Evolutionary conservation across 2,797 vertebrate species (phyloP), one percentile per base, ranked within the genome.

Genomic region (Carcharodon carcharias): DNA sequence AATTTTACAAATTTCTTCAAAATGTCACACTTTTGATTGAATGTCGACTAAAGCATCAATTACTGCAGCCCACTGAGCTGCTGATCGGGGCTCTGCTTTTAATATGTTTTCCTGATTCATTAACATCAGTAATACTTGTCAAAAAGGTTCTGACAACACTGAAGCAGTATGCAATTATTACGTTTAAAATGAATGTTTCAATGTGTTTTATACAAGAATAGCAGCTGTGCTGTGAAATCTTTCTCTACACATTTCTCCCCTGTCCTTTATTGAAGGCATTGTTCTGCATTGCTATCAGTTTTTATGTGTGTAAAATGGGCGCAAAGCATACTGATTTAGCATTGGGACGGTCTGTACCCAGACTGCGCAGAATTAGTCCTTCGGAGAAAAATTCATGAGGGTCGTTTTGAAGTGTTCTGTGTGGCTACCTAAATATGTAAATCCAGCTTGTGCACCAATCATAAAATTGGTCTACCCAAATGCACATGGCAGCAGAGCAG

Each of bases 61-160:
- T 45, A 93, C 61, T 67, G n/a, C 91, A 93, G 61, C 91, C 61
- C 61, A 40, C 91, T 26, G 23, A 45, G 18, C 63, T 93, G n/a
- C 61, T 45, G 91, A 45, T 63, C 11, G 3, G 8, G n/a, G 91
- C 61, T 93, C n/a, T 67, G 89, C 61, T 93, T 67, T 93, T 67
- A 16, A 40, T 65, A 26, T 45, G 40, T 35, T 40, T 45, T 61
- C 16, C 61, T 40, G 61, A 65, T 45, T 40, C 67, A 93, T 67
- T 93, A 67, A 40, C 61, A 93, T 93, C 91, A 65, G 61, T 40
- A 93, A 65, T 9, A 93, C 91, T 93, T 65, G 61, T 67, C 91
- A 93, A 65, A 93, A 45, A 93, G 5, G n/a, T 93, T 67, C n/a
- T 45, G 40, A 54, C 35, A 93, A 58, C 56, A 58, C 54, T 58